Percentiles rank a stretch among this genome's conserved stretches.
Conservation (phyloP, 2,113 vertebrate species). For the Okapia johnstoni region DNA sequence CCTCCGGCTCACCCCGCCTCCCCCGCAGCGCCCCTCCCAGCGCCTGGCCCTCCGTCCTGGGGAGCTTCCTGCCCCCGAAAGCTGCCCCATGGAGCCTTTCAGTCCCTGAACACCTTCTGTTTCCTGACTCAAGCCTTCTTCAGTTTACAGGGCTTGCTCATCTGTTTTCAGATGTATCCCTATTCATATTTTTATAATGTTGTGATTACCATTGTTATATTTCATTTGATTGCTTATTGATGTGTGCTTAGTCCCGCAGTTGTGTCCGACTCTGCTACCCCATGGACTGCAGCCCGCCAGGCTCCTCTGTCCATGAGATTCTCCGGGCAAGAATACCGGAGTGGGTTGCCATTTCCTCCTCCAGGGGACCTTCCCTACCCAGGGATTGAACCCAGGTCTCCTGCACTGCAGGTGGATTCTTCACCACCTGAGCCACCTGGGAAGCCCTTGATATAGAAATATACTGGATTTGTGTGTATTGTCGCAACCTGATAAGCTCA, state of each 20-base stretch:
- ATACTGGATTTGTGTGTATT: background rate
- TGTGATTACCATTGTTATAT: no score
- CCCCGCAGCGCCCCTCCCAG: no score
- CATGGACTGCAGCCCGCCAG: background rate
- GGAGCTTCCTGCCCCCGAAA: background rate
- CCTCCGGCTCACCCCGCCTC: no score
- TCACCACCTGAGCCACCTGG: background rate
- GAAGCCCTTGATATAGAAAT: background rate
- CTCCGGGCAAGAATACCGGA: background rate
- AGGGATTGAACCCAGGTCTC: background rate
- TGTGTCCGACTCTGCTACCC: background rate
- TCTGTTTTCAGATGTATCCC: background rate
- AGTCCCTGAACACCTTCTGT: no score
- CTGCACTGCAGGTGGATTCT: fast-evolving
- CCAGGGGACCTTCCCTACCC: background rate
- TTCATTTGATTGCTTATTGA: background rate
- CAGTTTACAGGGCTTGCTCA: no score
- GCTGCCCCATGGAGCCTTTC: fast-evolving
- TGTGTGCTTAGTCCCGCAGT: background rate
- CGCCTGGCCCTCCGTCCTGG: background rate
- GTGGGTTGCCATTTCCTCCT: background rate
- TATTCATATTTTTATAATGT: background rate
- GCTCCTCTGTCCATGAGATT: background rate
- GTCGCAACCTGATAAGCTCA: background rate
- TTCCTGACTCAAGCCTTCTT: background rate